Conservation (phyloP, 1,140 invertebrate genomes). For the Conus ventricosus region DNA sequence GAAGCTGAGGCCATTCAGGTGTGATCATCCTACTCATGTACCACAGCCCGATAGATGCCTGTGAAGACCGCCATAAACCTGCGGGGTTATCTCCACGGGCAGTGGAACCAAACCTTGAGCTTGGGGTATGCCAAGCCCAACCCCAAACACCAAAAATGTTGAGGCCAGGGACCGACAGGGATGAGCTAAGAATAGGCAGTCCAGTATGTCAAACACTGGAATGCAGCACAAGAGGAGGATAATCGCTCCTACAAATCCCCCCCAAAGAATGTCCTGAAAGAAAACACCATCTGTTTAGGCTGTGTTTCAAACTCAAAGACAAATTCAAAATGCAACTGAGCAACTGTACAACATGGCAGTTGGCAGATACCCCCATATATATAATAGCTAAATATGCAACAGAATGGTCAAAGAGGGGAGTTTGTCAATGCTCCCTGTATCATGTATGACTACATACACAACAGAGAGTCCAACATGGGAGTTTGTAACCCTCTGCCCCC, state of each 20-base stretch:
- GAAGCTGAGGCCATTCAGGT: constrained; percentile 66
- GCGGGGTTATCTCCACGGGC: constrained; percentile 89
- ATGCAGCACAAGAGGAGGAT: constrained; percentile 83
- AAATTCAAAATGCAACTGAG: too few relatives aligned
- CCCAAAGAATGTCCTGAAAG: constrained; percentile 74
- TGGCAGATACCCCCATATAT: too few relatives aligned
- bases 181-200: constrained; percentile 83
- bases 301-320: too few relatives aligned
- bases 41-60: constrained; percentile 88
- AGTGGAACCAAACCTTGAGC: constrained; percentile 71
- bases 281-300: not conserved
- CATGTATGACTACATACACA: too few relatives aligned
- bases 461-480: too few relatives aligned
- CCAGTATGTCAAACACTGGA: constrained; percentile 84
- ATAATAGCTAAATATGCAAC: too few relatives aligned
- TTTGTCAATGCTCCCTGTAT: too few relatives aligned
- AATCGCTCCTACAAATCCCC: constrained; percentile 79
- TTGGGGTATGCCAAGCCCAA: constrained; percentile 83
- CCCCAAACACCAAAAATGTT: constrained; percentile 81
- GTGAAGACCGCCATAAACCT: constrained; percentile 85
- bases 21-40: constrained; percentile 83
- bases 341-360: too few relatives aligned
- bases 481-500: too few relatives aligned
- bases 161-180: constrained; percentile 82
- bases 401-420: too few relatives aligned